These are phyloP conservation scores for Ophonus ardosiacus DNA, from an alignment of 2,888 invertebrate genomes.

Conservation along the genomic window DNA sequence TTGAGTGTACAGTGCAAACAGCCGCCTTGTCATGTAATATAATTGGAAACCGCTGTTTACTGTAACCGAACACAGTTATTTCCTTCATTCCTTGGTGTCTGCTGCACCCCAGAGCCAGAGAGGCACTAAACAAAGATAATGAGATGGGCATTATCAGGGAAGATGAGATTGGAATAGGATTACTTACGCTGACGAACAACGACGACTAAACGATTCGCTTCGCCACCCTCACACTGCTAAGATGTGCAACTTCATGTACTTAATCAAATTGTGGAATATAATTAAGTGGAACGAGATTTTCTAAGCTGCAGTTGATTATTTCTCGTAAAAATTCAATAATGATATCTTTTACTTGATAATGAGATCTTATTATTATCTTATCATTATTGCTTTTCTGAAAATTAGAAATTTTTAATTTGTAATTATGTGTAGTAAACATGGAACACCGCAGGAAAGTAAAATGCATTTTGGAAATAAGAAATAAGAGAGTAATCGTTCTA, in stretches of 20 bases:
- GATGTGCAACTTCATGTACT: neutral
- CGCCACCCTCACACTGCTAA: neutral
- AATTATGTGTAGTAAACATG: no score
- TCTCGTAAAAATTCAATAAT: neutral
- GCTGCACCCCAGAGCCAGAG: neutral
- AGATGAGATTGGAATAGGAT: conserved; percentile 57
- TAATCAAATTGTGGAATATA: neutral
- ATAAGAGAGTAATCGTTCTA: no score
- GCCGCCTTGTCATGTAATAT: conserved; percentile 25
- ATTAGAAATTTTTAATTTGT: neutral
- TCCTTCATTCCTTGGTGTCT: conserved; percentile 3
- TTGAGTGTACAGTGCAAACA: conserved; percentile 1
- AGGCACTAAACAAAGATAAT: conserved; percentile 39
- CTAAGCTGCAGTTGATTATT: neutral
- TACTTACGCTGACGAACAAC: conserved; percentile 34
- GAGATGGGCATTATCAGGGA: conserved; percentile 47
- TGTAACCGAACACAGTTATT: conserved; percentile 43
- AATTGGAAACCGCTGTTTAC: conserved; percentile 51
- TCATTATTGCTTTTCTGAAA: neutral
- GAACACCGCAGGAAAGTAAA: no score
- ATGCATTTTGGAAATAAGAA: no score
- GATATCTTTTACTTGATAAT: neutral
- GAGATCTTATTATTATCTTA: neutral
- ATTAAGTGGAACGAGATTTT: neutral
- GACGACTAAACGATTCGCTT: conserved; percentile 27